phyloP scores from a whole-genome alignment of 2,888 invertebrate genomes.

The Drosophila buzzatii region DNA sequence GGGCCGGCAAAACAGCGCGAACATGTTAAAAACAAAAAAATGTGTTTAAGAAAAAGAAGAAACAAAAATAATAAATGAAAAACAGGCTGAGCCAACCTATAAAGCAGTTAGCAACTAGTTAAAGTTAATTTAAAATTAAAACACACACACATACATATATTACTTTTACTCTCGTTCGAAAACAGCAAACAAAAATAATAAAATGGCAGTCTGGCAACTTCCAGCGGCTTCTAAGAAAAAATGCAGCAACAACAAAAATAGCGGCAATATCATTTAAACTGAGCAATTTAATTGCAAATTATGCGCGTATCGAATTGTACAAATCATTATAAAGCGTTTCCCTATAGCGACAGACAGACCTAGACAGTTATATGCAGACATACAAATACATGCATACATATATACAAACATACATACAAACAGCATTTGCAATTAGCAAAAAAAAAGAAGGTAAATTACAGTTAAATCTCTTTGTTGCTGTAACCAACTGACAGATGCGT shows the following conservation, averaged over 20 bases:
- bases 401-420: neutral
- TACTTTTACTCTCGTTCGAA: conserved; percentile 69
- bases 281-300: conserved; percentile 45
- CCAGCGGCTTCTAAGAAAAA: conserved; percentile 46
- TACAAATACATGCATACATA: neutral
- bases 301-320: conserved; percentile 30
- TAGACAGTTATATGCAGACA: neutral
- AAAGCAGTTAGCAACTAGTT: conserved; percentile 69
- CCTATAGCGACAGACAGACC: conserved; percentile 2
- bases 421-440: conserved; percentile 59
- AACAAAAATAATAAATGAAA: conserved; percentile 10
- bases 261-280: conserved; percentile 7
- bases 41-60: conserved; percentile 6
- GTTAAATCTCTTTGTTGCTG: conserved; percentile 9
- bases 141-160: neutral
- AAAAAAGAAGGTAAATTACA: conserved; percentile 3
- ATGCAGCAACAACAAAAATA: conserved; percentile 29
- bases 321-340: conserved; percentile 11
- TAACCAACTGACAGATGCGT: conserved; percentile 49
- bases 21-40: conserved; percentile 21
- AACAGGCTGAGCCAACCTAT: conserved; percentile 24
- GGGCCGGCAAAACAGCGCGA: conserved; percentile 61
- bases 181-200: neutral
- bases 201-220: conserved; percentile 28
- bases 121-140: conserved; percentile 49